Evolutionary conservation across 2,888 invertebrate species (phyloP), one percentile per base, ranked within the genome.

Genomic region (Lampropteryx suffumata): DNA sequence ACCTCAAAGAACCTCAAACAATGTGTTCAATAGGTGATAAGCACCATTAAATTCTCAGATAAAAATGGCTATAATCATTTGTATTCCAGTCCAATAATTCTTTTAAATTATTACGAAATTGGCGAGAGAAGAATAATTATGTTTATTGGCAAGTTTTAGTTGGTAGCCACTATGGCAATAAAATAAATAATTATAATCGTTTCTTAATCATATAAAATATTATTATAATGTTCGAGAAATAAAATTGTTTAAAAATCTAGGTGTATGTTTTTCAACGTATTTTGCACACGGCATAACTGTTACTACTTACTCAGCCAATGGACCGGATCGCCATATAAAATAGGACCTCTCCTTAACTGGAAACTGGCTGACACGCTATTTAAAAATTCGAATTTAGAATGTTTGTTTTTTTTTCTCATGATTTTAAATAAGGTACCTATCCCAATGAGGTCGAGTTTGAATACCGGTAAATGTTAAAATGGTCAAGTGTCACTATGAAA

Each of bases 261-360:
- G n/a, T n/a, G n/a, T n/a, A 3, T 43, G 32, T 14, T 43, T 28
- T 11, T 30, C 29, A 44, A 17, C 4, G 43, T 45, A 47, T 61
- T 62, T 59, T 50, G 51, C 52, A 55, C 39, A 42, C 49, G 49
- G 49, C 52, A 9, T 76, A 77, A 76, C 78, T 73, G 76, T 76
- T 3, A 17, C 2, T 17, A 17, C 17, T 17, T 17, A 17, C 17
- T 17, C 3, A 17, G 17, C 17, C 4, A 17, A 17, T 17, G 17
- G 47, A 73, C 73, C 68, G 67, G 70, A 59, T 65, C 54, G 62
- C 57, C 61, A 64, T 60, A 59, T 66, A 62, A 65, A 70, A 74
- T 72, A 71, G 69, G 64, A 59, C 62, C 57, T 67, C 57, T 41
- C 69, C 72, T 52, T 69, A 69, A 59, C 71, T 27, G 76, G 76